phyloP scores from a whole-genome alignment of 1,140 invertebrate species.

The Trichonephila clavata region DNA sequence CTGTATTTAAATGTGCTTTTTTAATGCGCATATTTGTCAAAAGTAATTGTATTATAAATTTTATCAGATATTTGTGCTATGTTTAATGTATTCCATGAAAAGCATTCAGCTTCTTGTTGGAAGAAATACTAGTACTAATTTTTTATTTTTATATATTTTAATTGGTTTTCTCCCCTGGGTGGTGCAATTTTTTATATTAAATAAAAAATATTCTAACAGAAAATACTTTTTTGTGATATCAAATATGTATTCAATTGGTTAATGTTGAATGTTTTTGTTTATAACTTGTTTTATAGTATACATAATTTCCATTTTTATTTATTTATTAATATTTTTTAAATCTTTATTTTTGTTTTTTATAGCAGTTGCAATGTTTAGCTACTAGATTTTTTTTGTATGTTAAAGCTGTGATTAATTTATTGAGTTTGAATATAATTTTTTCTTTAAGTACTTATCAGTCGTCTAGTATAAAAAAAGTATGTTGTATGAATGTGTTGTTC shows the following conservation, averaged over 20 bases:
- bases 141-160: slow-evolving; percentile 36
- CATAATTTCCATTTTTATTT: slow-evolving; percentile 10
- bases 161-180: background rate
- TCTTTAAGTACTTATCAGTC: slow-evolving; percentile 12
- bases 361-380: background rate
- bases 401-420: slow-evolving; percentile 42
- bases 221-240: slow-evolving; percentile 26
- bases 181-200: slow-evolving; percentile 50
- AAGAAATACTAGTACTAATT: background rate
- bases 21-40: slow-evolving; percentile 16
- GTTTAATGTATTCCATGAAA: slow-evolving; percentile 14
- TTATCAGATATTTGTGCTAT: slow-evolving; percentile 19
- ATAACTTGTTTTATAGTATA: slow-evolving; percentile 27
- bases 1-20: slow-evolving; percentile 39
- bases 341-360: background rate
- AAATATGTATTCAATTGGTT: background rate
- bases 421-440: background rate
- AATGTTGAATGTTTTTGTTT: background rate
- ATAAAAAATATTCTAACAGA: background rate
- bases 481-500: background rate
- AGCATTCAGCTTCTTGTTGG: background rate
- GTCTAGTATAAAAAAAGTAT: background rate
- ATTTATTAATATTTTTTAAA: slow-evolving; percentile 44
- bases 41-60: slow-evolving; percentile 15
- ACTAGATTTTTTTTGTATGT: background rate